A percentile compares a stretch with the other conserved stretches of the same genome.
These are phyloP conservation scores for Lucilia sericata DNA, from an alignment of 1,140 invertebrate genomes.

Conservation along the genomic window DNA sequence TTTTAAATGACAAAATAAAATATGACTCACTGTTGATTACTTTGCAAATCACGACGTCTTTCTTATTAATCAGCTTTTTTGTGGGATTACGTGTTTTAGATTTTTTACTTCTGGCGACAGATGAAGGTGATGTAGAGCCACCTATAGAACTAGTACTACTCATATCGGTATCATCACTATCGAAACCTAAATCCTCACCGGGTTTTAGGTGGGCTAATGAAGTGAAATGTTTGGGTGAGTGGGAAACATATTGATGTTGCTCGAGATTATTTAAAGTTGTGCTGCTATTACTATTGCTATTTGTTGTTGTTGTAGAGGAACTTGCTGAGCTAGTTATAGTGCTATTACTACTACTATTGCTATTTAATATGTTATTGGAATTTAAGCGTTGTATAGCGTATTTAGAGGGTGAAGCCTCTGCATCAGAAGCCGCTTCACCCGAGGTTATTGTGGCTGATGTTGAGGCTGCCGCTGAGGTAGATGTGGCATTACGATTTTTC, in stretches of 20 bases:
- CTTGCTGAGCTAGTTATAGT: constrained; percentile 34
- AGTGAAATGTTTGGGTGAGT: constrained; percentile 57
- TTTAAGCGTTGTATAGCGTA: constrained; percentile 53
- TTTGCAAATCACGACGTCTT: constrained; percentile 56
- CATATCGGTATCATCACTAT: constrained; percentile 65
- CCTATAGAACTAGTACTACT: constrained; percentile 66
- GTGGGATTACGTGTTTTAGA: constrained; percentile 33
- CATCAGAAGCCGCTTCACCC: constrained; percentile 56
- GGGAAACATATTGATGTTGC: not conserved
- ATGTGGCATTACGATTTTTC: constrained; percentile 65
- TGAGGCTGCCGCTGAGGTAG: constrained; percentile 56
- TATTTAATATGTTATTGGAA: not conserved
- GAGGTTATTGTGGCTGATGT: constrained; percentile 65
- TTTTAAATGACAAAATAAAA: too few relatives aligned
- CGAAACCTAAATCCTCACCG: constrained; percentile 54
- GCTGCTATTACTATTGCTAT: not conserved
- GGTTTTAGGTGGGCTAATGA: constrained; percentile 55
- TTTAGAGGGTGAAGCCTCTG: constrained; percentile 64
- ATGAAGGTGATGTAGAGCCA: constrained; percentile 54
- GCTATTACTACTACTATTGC: not conserved
- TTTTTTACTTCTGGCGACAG: constrained; percentile 50
- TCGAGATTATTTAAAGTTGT: constrained; percentile 3
- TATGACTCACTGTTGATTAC: not conserved
- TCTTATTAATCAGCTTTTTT: constrained; percentile 54
- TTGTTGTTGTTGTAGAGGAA: constrained; percentile 5